A percentile compares a stretch with the other conserved stretches of the same genome.
phyloP scores from a whole-genome alignment of 2,888 invertebrate species.

The Masnerella sp. region DNA sequence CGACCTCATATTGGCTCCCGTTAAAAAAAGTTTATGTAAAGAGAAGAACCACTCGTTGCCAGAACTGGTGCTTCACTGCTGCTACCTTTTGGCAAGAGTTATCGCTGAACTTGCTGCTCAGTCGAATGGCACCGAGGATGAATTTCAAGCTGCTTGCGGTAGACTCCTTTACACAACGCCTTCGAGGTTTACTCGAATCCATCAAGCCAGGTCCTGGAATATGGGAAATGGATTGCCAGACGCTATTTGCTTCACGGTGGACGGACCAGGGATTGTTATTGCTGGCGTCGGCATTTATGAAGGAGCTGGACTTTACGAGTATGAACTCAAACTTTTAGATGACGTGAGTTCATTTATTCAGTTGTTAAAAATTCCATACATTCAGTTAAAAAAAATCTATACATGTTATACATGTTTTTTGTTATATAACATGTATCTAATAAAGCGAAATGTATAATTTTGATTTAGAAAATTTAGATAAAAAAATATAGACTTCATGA shows the following conservation, averaged over 20 bases:
- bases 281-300: constrained; percentile 95
- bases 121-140: constrained; percentile 87
- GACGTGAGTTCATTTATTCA: constrained; percentile 80
- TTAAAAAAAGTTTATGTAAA: constrained; percentile 80
- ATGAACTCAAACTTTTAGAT: constrained; percentile 92
- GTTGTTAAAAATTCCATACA: no score
- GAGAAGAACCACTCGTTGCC: constrained; percentile 80
- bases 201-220: constrained; percentile 95
- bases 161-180: constrained; percentile 78
- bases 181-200: constrained; percentile 93
- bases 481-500: no score
- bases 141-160: constrained; percentile 85
- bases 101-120: constrained; percentile 92
- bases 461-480: no score
- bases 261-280: constrained; percentile 91
- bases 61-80: constrained; percentile 83
- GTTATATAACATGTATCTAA: no score
- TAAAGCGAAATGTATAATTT: no score
- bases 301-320: constrained; percentile 92
- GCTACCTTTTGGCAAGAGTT: constrained; percentile 88
- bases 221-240: constrained; percentile 98
- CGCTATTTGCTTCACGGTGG: constrained; percentile 96
- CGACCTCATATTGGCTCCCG: constrained; percentile 89
- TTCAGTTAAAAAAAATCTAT: no score
- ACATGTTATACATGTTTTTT: no score